Conservation (phyloP, 2,113 vertebrate species). For the Carassius gibelio region DNA sequence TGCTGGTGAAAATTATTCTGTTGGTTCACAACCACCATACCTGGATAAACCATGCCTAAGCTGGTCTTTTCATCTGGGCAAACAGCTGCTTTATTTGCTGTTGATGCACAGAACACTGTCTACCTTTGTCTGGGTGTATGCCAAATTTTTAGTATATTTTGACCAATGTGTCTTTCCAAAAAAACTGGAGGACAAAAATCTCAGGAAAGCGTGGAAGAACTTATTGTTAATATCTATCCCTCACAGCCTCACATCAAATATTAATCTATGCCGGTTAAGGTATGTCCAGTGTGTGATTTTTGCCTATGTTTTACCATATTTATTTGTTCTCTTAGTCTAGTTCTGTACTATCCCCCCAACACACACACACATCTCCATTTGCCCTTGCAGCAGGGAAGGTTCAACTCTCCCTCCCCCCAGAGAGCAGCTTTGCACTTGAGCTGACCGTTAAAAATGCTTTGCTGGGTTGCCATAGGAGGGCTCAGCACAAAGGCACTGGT, state of each 20-base stretch:
- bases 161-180: neutral
- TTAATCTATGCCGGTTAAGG: neutral
- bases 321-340: slow-evolving; percentile 24
- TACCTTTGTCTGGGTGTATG: neutral
- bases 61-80: neutral
- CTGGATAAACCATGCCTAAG: neutral
- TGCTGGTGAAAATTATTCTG: neutral
- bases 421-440: slow-evolving; percentile 66
- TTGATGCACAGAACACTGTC: neutral
- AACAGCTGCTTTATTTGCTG: neutral
- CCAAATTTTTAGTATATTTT: neutral
- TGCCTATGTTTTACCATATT: neutral
- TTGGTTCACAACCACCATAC: neutral
- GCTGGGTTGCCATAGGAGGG: slow-evolving; percentile 67
- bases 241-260: neutral
- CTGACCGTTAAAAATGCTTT: slow-evolving; percentile 73
- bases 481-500: slow-evolving; percentile 68
- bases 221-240: neutral
- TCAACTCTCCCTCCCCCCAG: slow-evolving; percentile 61
- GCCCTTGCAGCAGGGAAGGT: slow-evolving; percentile 62
- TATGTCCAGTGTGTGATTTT: neutral
- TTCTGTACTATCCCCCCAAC: slow-evolving; percentile 24
- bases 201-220: neutral
- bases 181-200: neutral
- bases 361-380: slow-evolving; percentile 60